phyloP scores from a whole-genome alignment of 64 coral and sea anemone species.

The Actinia tenebrosa region DNA sequence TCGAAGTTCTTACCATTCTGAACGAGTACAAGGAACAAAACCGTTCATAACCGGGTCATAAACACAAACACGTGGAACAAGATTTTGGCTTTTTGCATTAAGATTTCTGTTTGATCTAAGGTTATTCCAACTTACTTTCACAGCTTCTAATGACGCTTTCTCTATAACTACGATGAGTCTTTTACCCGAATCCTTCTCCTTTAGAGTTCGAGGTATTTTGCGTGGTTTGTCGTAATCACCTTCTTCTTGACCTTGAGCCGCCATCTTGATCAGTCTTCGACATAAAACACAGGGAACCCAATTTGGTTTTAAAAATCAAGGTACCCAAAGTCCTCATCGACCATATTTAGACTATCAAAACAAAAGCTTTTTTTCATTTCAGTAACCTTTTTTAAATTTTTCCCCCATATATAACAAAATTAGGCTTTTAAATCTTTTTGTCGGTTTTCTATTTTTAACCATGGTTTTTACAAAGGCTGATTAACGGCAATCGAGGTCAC shows the following conservation, averaged over 20 bases:
- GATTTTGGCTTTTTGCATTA: no score
- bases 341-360: no score
- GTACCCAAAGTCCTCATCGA: no score
- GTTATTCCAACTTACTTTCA: constrained; percentile 58
- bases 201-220: constrained; percentile 92
- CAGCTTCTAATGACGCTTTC: constrained; percentile 89
- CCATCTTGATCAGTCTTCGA: constrained; percentile 32
- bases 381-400: no score
- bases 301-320: not conserved
- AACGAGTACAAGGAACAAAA: not conserved
- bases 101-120: not conserved
- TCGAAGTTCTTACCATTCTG: constrained; percentile 99
- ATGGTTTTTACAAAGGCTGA: no score
- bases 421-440: no score
- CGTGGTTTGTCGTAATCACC: constrained; percentile 74
- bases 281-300: constrained; percentile 8
- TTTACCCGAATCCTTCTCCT: constrained; percentile 95
- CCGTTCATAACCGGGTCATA: not conserved
- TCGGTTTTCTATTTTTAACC: no score
- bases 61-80: no score
- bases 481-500: no score
- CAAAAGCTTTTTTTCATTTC: no score
- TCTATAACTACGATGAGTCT: constrained; percentile 90
- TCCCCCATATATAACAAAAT: no score
- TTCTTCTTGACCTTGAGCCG: constrained; percentile 51